A percentile compares a stretch with the other conserved stretches of the same genome.
These are phyloP conservation scores for Sebastes trivittatus DNA, from an alignment of 2,797 vertebrate species.

Conservation along the genomic window DNA sequence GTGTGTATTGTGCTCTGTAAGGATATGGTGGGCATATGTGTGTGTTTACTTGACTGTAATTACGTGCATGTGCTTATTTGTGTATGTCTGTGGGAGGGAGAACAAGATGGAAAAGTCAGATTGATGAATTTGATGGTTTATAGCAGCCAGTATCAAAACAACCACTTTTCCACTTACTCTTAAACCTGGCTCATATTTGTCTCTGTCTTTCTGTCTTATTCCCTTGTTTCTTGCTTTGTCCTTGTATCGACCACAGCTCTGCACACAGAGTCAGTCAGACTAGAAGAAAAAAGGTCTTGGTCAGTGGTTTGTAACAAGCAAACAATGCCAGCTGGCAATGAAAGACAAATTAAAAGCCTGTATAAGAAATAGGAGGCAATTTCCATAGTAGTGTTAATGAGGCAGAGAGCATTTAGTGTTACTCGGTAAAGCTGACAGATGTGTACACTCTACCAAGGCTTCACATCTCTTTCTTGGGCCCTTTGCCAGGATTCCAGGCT, in stretches of 20 bases:
- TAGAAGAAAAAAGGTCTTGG: constrained; percentile 9
- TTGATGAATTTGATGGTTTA: background rate
- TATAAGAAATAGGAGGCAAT: constrained; percentile 51
- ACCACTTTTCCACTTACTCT: background rate
- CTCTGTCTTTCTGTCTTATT: background rate
- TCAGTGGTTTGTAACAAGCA: constrained; percentile 41
- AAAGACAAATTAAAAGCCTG: constrained; percentile 59
- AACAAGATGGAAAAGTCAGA: background rate
- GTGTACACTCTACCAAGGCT: constrained; percentile 38
- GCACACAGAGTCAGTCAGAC: background rate
- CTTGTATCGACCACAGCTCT: background rate
- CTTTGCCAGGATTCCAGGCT: constrained; percentile 30
- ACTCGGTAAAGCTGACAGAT: constrained; percentile 59
- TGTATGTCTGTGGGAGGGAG: background rate
- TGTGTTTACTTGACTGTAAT: constrained; percentile 7
- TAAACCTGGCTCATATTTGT: background rate
- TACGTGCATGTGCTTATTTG: background rate
- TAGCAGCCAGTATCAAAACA: background rate
- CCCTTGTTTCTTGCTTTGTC: background rate
- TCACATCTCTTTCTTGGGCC: constrained; percentile 25
- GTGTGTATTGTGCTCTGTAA: background rate
- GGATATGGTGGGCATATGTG: background rate
- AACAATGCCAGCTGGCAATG: constrained; percentile 62
- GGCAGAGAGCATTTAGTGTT: constrained; percentile 60
- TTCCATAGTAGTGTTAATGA: constrained; percentile 63